Evolutionary conservation across 2,113 vertebrate genomes (phyloP), one percentile per base, ranked within the genome.

Genomic region (Cnemophilus loriae): DNA sequence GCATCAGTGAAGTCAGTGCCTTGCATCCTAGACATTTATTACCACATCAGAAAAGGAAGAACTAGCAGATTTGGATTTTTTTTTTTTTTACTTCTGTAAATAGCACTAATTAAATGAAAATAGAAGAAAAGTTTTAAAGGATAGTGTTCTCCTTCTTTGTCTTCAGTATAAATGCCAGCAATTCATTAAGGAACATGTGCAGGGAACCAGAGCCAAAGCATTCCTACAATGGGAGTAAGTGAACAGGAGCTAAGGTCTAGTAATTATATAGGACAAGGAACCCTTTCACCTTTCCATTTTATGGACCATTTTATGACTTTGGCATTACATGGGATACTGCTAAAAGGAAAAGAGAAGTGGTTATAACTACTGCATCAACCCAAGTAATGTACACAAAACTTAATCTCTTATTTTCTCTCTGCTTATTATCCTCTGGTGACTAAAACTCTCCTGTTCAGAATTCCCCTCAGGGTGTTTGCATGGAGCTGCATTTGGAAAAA

Each of bases 321-420:
- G 71, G 82, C 70, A 77, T 70, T 90, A 52, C 77, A 84, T 32
- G 5, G 47, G 49, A 85, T 80, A 77, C 15, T 53, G 68, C 61
- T 81, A 84, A 93, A 96, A 95, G 75, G 50, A 91, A 92, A 93
- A 77, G 41, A 83, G 64, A 94, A 87, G 69, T 74, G 30, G 61
- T 84, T 91, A 35, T 83, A 96, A 90, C 77, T 76, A 68, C 52
- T 74, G 49, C 80, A 87, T 95, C 92, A 91, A 71, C 37, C 47
- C 39, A 86, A 91, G 71, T 78, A 87, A 84, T 7, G 46, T 59
- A 89, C n/a, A 82, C 59, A 71, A 74, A 85, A 91, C 44, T 93
- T 69, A 93, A 93, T 87, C 27, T 30, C 24, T 60, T 73, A 80
- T 82, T 86, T 95, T 94, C n/a, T 78, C 59, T 95, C 84, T 49